Evolutionary conservation across 92 coral and sea anemone genomes (phyloP).

Genomic region (Scolanthus callimorphus): DNA sequence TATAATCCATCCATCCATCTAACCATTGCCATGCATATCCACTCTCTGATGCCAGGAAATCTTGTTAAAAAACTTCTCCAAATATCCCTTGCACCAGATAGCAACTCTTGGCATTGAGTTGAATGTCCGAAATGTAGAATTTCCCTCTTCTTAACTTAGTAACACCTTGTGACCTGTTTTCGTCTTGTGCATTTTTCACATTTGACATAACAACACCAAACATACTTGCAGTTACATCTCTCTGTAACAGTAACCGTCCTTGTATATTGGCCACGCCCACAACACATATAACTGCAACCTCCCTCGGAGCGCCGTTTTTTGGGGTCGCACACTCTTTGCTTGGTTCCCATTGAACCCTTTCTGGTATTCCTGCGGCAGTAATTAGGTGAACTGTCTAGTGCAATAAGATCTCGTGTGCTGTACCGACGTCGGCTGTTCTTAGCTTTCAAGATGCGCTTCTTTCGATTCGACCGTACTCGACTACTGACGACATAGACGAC

Average conservation of each 20-base stretch:
- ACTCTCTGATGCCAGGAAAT: too few relatives aligned
- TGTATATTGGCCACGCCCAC: constrained; percentile 64
- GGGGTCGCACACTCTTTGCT: constrained; percentile 59
- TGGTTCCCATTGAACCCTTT: constrained; percentile 64
- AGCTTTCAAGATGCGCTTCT: constrained; percentile 15
- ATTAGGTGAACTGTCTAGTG: constrained; percentile 55
- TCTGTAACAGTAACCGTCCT: constrained; percentile 16
- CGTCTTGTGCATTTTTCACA: constrained; percentile 43
- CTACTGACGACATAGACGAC: constrained; percentile 36
- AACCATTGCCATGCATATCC: too few relatives aligned
- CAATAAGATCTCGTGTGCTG: constrained; percentile 35
- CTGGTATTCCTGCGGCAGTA: constrained; percentile 36
- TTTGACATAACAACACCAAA: constrained; percentile 71
- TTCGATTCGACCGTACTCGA: constrained; percentile 14
- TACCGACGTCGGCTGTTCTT: constrained; percentile 25
- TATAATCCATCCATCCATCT: too few relatives aligned
- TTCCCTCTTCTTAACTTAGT: too few relatives aligned
- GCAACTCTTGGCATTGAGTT: too few relatives aligned
- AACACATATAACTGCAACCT: constrained; percentile 78
- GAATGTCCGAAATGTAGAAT: too few relatives aligned
- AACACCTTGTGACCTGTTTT: constrained; percentile 46
- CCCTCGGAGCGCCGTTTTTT: constrained; percentile 50
- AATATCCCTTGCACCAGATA: too few relatives aligned
- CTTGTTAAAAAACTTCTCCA: too few relatives aligned
- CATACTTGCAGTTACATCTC: constrained; percentile 49